Conservation (phyloP, 2,113 vertebrate species). For the Piaya cayana region DNA sequence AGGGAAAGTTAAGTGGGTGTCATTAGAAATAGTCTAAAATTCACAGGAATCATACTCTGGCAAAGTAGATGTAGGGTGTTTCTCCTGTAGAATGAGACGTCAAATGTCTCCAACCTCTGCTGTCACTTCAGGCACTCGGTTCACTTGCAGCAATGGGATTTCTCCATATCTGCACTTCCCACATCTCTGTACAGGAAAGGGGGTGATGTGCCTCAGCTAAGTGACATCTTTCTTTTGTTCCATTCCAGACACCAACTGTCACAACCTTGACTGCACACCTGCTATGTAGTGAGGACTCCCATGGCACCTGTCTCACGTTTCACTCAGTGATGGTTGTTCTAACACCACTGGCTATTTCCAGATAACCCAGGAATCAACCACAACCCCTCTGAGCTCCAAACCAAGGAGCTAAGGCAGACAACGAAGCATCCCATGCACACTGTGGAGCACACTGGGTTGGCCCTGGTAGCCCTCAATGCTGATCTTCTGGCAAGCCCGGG, state of each 20-base stretch:
- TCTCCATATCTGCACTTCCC: background rate
- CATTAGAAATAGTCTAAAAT: background rate
- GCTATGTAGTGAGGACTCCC: rapidly evolving
- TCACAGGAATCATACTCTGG: background rate
- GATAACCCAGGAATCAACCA: too few species aligned
- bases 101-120: background rate
- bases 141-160: too few species aligned
- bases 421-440: too few species aligned
- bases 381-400: too few species aligned
- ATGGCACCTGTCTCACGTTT: rapidly evolving
- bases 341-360: background rate
- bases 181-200: rapidly evolving
- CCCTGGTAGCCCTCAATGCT: too few species aligned
- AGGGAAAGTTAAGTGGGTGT: background rate
- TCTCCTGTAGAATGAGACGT: rapidly evolving
- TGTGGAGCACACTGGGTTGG: too few species aligned
- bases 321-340: background rate
- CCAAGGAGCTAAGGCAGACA: too few species aligned
- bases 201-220: background rate
- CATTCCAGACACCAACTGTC: rapidly evolving
- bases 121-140: background rate
- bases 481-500: too few species aligned
- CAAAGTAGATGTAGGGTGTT: rapidly evolving
- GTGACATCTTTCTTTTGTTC: too few species aligned
- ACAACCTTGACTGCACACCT: rapidly evolving